Percentiles rank a stretch among this genome's conserved stretches.
phyloP scores from a whole-genome alignment of 1,140 invertebrate genomes.

The Tetramorium simillimum region DNA sequence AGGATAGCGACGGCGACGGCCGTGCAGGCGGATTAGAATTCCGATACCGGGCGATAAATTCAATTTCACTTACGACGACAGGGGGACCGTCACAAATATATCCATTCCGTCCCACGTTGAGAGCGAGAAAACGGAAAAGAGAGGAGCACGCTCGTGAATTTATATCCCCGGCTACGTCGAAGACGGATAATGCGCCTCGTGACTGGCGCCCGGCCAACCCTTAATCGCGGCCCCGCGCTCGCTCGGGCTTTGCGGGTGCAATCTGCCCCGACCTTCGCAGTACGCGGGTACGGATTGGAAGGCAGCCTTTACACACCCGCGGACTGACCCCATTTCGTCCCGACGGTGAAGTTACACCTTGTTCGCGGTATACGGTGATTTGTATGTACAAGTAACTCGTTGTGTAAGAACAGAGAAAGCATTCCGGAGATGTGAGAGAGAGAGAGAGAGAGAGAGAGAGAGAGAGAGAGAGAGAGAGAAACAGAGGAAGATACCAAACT shows the following conservation, averaged over 20 bases:
- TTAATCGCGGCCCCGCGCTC: conserved; percentile 42
- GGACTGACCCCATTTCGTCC: conserved; percentile 33
- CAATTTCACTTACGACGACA: neutral
- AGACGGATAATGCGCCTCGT: conserved; percentile 41
- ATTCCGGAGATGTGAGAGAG: neutral
- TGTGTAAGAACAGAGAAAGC: neutral
- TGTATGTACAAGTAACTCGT: conserved; percentile 28
- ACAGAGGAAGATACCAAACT: neutral
- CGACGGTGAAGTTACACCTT: conserved; percentile 32
- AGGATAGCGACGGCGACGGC: neutral
- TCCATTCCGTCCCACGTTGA: neutral
- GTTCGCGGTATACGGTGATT: conserved; percentile 44
- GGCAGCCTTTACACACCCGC: conserved; percentile 2
- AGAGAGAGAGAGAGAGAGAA: neutral
- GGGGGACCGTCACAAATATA: neutral
- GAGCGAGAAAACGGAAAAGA: neutral
- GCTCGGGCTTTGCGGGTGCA: conserved; percentile 20
- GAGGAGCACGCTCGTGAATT: conserved; percentile 26
- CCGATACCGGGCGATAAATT: conserved; percentile 18
- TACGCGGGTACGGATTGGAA: conserved; percentile 37
- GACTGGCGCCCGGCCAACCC: conserved; percentile 45
- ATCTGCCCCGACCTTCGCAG: conserved; percentile 34
- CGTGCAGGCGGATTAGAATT: conserved; percentile 13
- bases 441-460: neutral
- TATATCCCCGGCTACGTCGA: conserved; percentile 1